Evolutionary conservation across 1,140 invertebrate species (phyloP), one percentile per base, ranked within the genome.

Genomic region (Trichogramma pretiosum): DNA sequence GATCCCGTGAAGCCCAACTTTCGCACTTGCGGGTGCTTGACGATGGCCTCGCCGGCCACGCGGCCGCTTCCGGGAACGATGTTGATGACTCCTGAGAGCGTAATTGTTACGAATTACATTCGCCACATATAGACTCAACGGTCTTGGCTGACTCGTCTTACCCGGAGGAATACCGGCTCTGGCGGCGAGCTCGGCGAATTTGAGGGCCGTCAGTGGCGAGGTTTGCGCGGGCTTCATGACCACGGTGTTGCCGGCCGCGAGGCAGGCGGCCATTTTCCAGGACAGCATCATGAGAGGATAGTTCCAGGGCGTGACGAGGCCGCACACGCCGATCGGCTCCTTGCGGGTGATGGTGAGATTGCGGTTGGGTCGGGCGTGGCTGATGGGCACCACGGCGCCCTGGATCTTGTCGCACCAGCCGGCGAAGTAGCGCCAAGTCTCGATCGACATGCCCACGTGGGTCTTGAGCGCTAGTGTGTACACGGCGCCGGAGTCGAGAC

Each of bases 251-350:
- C 94, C 93, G 16, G 89, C 89, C 0, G 92, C 88, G 16, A 99
- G 73, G 52, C 94, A 96, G 0, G 95, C 93, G 1, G 91, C 94
- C 77, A 98, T 85, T 63, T 99, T 98, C 93, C 93, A 98, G 0
- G 93, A 90, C n/a, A 94, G 74, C 93, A 99, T 98, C 78, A 97
- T 84, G 8, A 98, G 63, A 0, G 94, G 93, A 64, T 97, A 99
- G 64, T 98, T 98, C 95, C 94, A 98, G 0, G 94, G 94, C 4
- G 94, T 97, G 17, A 98, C 85, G 32, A 97, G 76, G 1, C 87
- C 95, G 68, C 90, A 94, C 10, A 99, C 93, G 0, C 84, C 81
- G 48, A 96, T 85, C 0, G 93, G 90, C 67, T 96, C 93, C 55
- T 84, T 84, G 59, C 83, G 83, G 0, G 93, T 97, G 43, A 91